Conservation (phyloP, 2,113 vertebrate genomes). For the Siphamia tubifer region DNA sequence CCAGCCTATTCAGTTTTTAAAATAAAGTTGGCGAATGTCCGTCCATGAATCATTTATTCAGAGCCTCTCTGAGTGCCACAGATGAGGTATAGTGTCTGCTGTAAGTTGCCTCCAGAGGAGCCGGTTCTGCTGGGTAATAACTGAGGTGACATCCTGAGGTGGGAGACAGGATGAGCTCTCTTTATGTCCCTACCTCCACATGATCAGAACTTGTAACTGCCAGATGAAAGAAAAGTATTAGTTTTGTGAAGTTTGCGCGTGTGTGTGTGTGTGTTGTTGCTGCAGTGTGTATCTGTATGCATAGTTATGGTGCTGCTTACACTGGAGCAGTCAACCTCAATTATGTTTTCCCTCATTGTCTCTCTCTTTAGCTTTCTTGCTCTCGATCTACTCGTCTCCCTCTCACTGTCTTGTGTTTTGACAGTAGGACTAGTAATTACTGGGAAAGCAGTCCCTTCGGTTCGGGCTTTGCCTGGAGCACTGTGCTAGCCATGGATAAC, state of each 20-base stretch:
- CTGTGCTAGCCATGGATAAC: slow-evolving; percentile 23
- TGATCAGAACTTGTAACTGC: slow-evolving; percentile 25
- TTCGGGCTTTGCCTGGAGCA: slow-evolving; percentile 39
- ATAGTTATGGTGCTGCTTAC: background rate
- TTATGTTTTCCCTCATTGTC: slow-evolving; percentile 3
- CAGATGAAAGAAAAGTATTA: too few relatives aligned
- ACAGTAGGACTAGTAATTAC: slow-evolving; percentile 51
- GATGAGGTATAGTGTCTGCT: background rate
- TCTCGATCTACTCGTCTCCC: background rate
- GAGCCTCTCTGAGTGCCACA: slow-evolving; percentile 7
- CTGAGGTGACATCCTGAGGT: slow-evolving; percentile 10
- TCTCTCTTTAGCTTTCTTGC: background rate
- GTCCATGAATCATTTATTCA: slow-evolving; percentile 39
- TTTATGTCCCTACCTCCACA: slow-evolving; percentile 21
- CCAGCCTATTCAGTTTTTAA: background rate
- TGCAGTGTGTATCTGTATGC: background rate
- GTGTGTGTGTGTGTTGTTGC: background rate
- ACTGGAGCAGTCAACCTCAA: background rate
- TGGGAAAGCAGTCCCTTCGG: slow-evolving; percentile 14
- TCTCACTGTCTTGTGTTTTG: slow-evolving; percentile 21
- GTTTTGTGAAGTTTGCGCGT: background rate
- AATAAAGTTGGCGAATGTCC: slow-evolving; percentile 4
- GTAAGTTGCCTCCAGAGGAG: slow-evolving; percentile 25
- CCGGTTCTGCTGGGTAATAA: slow-evolving; percentile 38
- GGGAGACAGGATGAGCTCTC: slow-evolving; percentile 17